Base-by-base conservation (phyloP, 2,113 vertebrate genomes). In the Puma concolor region DNA sequence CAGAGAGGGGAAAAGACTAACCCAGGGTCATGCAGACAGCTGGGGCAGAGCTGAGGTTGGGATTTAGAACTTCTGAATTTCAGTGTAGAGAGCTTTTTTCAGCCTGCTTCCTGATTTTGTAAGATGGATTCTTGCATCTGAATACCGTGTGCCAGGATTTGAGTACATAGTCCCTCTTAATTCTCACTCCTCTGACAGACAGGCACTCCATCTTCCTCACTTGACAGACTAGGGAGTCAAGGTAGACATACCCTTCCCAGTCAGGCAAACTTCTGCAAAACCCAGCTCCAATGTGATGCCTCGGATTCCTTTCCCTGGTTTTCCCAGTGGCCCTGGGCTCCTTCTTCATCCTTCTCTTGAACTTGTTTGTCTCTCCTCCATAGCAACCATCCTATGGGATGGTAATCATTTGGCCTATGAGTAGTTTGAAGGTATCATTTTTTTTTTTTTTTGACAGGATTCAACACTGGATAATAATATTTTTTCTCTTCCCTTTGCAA, bases 401-500 rank as follows among this genome's bases (percentile, higher is more conserved):
- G 33, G 25, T 54, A 54, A 82, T 82, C 76, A 21, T 93, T 71
- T 91, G 54, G 41, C 50, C 52, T 95, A 8, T 33, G 83, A 79
- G 48, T 88, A 48, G 74, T 83, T 76, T 79, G 72, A 95, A 48
- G 29, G 31, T 88, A 87, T 87, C 23, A 13, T 85, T 67, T 63
- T 85, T 71, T 64, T 36, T 64, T 36, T 36, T 38, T 97, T 79
- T 76, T 38, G 16, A 84, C 8, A 95, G 25, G 67, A 95, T 96
- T 96, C 90, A 93, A 64, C 12, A 33, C 44, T 91, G 74, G 64
- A 3, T 89, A 74, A 91, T 88, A 82, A 71, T 95, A 74, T 71
- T 94, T 64, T 96, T 90, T 88, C n/a, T 92, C 48, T 2, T 95
- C 71, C 86, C 48, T 96, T 88, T 91, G 95, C 64, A 96, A 72